Evolutionary conservation across 2,113 vertebrate species (phyloP), one percentile per base, ranked within the genome.

Genomic region (Hystrix cristata): DNA sequence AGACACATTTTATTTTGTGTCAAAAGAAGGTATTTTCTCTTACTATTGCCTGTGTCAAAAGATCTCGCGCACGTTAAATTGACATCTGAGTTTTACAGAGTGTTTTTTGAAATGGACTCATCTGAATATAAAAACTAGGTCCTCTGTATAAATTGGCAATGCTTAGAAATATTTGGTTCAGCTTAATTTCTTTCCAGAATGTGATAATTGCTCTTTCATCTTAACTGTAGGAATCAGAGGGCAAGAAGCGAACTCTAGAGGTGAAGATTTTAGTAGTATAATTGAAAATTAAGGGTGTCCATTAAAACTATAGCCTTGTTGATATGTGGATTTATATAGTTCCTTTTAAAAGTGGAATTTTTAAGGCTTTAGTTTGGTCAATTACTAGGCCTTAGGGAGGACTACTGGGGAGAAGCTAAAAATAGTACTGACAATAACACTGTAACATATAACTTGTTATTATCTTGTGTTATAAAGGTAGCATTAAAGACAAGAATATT

Each of bases 31-130:
- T 48, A 55, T 67, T 91, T 79, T 59, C 21, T 79, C 10, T 65
- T 43, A 10, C 48, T 80, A n/a, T 67, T 7, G 10, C 8, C 25
- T 74, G 10, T 87, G 69, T 96, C 64, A 87, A 90, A 91, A 78
- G 4, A 59, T 57, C 25, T 81, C 71, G 84, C 31, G 13, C 59
- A 21, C n/a, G 81, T 92, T 34, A 90, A 94, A n/a, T 23, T 79
- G 64, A 64, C 15, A 38, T 87, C 93, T 95, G 78, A 83, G 8
- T 55, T 64, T 95, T 81, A 64, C 88, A 60, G 65, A 46, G 27
- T 67, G 57, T 57, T 84, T 65, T 85, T 81, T 84, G 74, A 96
- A 91, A 38, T 2, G 2, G 46, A 87, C 11, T 59, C 13, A 34
- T 76, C 21, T 64, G 72, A 82, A 57, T 64, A 34, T 53, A 34